Base-by-base conservation (phyloP, 1,140 invertebrate species). In the Heliconius himera region DNA sequence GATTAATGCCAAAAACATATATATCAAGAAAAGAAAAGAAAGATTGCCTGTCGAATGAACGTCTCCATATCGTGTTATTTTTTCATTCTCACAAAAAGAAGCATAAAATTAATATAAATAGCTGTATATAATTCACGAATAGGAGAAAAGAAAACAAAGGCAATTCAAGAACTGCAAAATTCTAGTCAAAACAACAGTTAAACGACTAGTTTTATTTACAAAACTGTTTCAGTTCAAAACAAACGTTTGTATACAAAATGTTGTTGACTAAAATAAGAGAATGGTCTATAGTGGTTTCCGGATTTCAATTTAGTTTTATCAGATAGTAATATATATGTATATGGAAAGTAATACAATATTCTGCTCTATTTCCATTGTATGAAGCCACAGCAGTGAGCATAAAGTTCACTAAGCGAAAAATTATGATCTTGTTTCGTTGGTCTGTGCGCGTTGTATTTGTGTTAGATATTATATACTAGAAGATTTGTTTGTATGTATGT, bases 331-430 rank as follows among this genome's bases (percentile, higher is more conserved):
- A 46, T 46, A 46, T 54, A 70, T 49, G 20, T 56, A 72, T 60
- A 79, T 80, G 73, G 72, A 54, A 80, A 49, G 70, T 76, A 76
- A 80, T 80, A 78, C 66, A 79, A 76, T 71, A 73, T 73, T 79
- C 13, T 72, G 36, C 8, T 38, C 70, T 77, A 81, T 82, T 79
- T 85, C 76, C 73, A 82, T 80, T 81, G 77, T 73, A 77, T 81
- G 80, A 77, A 81, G 76, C 73, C 66, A 77, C 70, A 76, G 60
- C 72, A 56, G 60, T 66, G 70, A 46, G 51, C 56, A 51, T 77
- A 74, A 46, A 75, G 81, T 74, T 82, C 82, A 79, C 73, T 72
- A 71, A 80, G 81, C 76, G 76, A 84, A 79, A 84, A 87, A 85
- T 81, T 83, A 80, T 82, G 80, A 81, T 79, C 78, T 77, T 78